Evolutionary conservation across 2,113 vertebrate genomes (phyloP), one percentile per base, ranked within the genome.

Genomic region (Piliocolobus tephrosceles): DNA sequence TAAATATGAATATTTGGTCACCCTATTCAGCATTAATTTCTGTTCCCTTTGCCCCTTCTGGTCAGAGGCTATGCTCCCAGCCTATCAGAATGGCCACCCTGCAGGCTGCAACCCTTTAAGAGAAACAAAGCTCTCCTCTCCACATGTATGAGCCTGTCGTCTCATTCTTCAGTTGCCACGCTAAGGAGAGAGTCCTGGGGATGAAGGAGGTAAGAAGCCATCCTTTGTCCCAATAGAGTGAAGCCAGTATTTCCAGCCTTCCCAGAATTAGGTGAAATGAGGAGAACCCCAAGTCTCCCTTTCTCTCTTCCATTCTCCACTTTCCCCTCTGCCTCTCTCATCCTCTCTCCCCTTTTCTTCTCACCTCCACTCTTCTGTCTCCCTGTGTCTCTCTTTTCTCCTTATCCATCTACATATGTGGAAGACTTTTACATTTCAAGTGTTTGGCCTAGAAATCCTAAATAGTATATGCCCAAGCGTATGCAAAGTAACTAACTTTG

Each of bases 391-490:
- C 20, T 76, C 30, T 68, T 81, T 55, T 38, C 17, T 40, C n/a
- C 43, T 55, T 82, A 35, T 47, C 14, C 72, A 35, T 57, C 23
- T 47, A 70, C 8, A 72, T 58, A 23, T 18, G 2, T 20, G 4
- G 30, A 79, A 68, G 38, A 27, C 16, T 66, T n/a, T 64, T 76
- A 38, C 6, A 43, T 78, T 52, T 76, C 20, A 27, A 76, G 30
- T 50, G 22, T n/a, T 76, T 66, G 25, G 10, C 8, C 6, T 18
- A 58, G 30, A 80, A 38, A 38, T 61, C 27, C 12, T n/a, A 25
- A 3, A n/a, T 3, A 22, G 16, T 12, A 6, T 11, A n/a, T 27
- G 11, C 27, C 6, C 4, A 27, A 5, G 47, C 14, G 25, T 30
- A 82, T 14, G 22, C n/a, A 81, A 40, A 35, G 40, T 20, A 90